Conservation (phyloP, 2,888 invertebrate genomes). For the Pheosia gnoma region DNA sequence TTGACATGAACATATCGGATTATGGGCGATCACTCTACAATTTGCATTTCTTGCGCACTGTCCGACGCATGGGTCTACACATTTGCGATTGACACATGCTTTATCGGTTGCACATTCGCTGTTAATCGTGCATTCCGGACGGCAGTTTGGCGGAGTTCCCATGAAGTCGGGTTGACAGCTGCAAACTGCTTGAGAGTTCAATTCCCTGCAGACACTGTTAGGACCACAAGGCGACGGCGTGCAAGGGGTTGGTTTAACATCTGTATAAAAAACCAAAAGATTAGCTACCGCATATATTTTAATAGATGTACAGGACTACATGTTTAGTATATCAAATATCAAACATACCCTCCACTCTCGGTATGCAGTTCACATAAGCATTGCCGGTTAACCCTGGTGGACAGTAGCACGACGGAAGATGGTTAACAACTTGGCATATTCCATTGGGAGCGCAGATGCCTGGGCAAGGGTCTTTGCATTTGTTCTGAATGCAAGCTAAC, state of each 20-base stretch:
- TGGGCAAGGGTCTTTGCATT: conserved; percentile 91
- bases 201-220: conserved; percentile 89
- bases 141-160: conserved; percentile 91
- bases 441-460: conserved; percentile 90
- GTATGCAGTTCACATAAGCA: conserved; percentile 86
- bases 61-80: conserved; percentile 90
- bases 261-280: conserved; percentile 50
- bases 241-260: conserved; percentile 80
- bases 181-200: conserved; percentile 88
- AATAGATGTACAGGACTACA: not conserved
- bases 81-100: conserved; percentile 91
- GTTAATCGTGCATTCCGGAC: conserved; percentile 92
- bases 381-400: conserved; percentile 87
- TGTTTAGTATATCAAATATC: not conserved
- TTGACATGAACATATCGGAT: conserved; percentile 91
- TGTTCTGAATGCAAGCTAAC: conserved; percentile 89
- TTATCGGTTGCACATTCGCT: conserved; percentile 90
- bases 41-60: conserved; percentile 91
- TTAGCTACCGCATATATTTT: not conserved
- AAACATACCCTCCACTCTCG: conserved; percentile 65
- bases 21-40: conserved; percentile 92
- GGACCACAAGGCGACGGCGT: conserved; percentile 92
- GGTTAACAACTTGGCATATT: conserved; percentile 89
- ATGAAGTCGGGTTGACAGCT: conserved; percentile 88
- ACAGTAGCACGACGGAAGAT: conserved; percentile 90